Evolutionary conservation across 1,140 invertebrate species (phyloP), one percentile per base, ranked within the genome.

Genomic region (Brachionus paranguensis): DNA sequence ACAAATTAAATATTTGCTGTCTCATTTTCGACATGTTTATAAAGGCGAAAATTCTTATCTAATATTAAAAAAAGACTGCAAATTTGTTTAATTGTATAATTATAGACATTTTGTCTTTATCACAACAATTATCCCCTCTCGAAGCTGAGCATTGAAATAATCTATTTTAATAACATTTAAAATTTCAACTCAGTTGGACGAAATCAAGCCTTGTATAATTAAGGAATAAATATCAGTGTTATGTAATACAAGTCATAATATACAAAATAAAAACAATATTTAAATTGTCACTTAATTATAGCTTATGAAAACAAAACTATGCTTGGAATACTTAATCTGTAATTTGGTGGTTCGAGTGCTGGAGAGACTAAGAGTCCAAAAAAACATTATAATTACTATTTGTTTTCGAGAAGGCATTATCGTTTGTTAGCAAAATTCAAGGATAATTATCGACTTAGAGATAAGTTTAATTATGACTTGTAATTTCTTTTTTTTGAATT

Each of bases 251-350:
- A 29, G 33, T 41, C 17, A 68, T n/a, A 68, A 68, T 37, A 68
- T 33, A 33, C 27, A 68, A 33, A 68, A 68, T 68, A 68, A 68
- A 33, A 68, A 41, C 33, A 33, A 68, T 41, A n/a, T 68, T 68
- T 41, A 43, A 72, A 72, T 72, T 72, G 68, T 72, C 68, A 72
- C 68, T 72, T 72, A 72, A 72, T 72, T 72, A 72, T 72, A 72
- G 33, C 41, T 72, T 41, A 72, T 72, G 41, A 41, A 72, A 72
- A 72, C 68, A 72, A 72, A n/a, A 41, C 14, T 72, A 17, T n/a
- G 33, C 8, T 10, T 12, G 12, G n/a, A n/a, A n/a, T 72, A 43
- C 37, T 72, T 72, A 72, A 41, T 72, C 68, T 72, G 29, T 41
- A 43, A 11, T 41, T 20, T 72, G 33, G 17, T 33, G 10, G 41